phyloP scores from a whole-genome alignment of 2,888 invertebrate genomes.

The Alloplasta piceator region DNA sequence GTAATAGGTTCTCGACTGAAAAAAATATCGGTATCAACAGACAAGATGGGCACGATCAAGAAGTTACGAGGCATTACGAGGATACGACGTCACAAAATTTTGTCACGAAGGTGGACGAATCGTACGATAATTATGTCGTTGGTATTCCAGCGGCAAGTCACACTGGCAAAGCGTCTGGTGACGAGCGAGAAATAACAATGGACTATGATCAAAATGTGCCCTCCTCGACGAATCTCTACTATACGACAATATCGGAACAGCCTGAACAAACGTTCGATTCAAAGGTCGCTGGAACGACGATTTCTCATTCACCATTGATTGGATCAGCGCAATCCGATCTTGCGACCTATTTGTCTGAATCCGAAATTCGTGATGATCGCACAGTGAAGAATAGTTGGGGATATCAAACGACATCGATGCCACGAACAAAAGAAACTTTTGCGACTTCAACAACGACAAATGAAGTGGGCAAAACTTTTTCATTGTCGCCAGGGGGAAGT shows the following conservation, averaged over 20 bases:
- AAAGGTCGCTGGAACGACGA: too few relatives aligned
- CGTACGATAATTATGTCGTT: neutral
- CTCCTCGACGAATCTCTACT: neutral
- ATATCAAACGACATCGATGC: conserved; percentile 7
- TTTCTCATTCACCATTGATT: too few relatives aligned
- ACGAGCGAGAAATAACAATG: neutral
- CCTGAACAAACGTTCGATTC: too few relatives aligned
- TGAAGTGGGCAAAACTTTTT: neutral
- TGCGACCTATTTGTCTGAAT: too few relatives aligned
- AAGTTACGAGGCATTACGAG: neutral
- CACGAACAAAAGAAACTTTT: neutral
- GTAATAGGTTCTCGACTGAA: neutral
- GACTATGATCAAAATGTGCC: neutral
- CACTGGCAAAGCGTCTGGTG: neutral
- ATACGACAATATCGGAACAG: neutral
- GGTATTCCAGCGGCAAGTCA: neutral
- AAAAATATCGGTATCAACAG: neutral
- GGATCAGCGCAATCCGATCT: too few relatives aligned
- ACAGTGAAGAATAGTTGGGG: neutral
- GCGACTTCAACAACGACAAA: neutral
- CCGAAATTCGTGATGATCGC: too few relatives aligned
- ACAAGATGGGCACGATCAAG: neutral
- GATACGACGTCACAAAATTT: neutral
- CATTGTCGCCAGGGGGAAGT: neutral
- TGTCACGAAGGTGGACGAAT: conserved; percentile 2